Base-by-base conservation (phyloP, 92 coral and sea anemone species). In the Heteractis magnifica region DNA sequence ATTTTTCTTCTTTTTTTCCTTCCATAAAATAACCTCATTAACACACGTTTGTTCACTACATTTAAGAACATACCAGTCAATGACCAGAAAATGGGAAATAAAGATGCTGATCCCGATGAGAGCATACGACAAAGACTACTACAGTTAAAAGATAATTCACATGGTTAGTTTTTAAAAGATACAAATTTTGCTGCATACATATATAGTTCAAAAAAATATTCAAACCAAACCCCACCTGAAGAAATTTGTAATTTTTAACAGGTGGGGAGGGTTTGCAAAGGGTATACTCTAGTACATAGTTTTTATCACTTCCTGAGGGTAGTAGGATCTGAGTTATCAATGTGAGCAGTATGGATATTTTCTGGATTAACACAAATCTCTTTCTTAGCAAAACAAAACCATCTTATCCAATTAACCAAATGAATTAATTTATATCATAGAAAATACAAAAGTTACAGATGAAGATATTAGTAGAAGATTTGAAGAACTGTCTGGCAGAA, bases 401-500 rank as follows among this genome's bases (percentile, higher is more conserved):
- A 55, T 62, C 21, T 18, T 5, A 62, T 62, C 7, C 6, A 20
- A 16, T 62, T n/a, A 18, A 9, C 26, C 2, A 34, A 34, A 34
- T 34, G 3, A 34, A 53, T 53, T 10, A 52, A 20, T 68, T n/a
- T 16, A n/a, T 65, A 65, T 20, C 8, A 20, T 10, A 79, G 79
- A 65, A 58, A 16, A 83, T 70, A 68, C 87, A 51, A 79, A 64
- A 81, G 73, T 81, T 8, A 81, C 92, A 75, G 98, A 97, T 86
- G 90, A 91, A 80, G 92, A 87, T 26, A 75, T 93, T 84, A 93
- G 93, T 74, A 50, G 87, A 58, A 76, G 92, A 78, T 97, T 97
- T 91, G 94, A 95, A 51, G 83, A 89, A 71, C 93, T 97, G 18
- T 85, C 99, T 26, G 99, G 99, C 55, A 88, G 99, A 82, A 83